phyloP scores from a whole-genome alignment of 2,113 vertebrate genomes.

The Tragelaphus strepsiceros region DNA sequence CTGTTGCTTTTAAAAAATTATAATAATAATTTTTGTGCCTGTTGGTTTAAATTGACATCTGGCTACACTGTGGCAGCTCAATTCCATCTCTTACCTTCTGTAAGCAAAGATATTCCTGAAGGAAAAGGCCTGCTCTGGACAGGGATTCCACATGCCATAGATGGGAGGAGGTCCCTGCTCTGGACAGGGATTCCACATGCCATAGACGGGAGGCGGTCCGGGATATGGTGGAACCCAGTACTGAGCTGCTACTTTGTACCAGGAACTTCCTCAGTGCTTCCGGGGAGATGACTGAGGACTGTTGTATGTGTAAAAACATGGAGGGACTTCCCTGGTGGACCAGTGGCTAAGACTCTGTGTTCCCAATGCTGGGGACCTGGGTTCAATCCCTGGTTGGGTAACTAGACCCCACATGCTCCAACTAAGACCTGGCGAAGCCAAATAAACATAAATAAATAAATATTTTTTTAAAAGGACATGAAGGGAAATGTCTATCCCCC shows the following conservation, averaged over 20 bases:
- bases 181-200: background rate
- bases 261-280: background rate
- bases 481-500: background rate
- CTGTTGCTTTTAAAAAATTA: background rate
- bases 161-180: background rate
- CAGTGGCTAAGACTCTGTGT: background rate
- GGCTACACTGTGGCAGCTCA: background rate
- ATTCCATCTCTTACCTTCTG: background rate
- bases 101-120: background rate
- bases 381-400: background rate
- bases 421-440: background rate
- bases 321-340: background rate
- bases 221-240: background rate
- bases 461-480: background rate
- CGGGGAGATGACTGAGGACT: background rate
- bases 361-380: background rate
- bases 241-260: background rate
- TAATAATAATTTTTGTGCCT: background rate
- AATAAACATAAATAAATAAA: background rate
- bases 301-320: background rate
- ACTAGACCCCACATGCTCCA: background rate
- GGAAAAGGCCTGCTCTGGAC: background rate
- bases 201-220: rapidly evolving
- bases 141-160: background rate
- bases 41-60: background rate